Percentiles rank a stretch among this genome's conserved stretches.
Evolutionary conservation across 2,113 vertebrate genomes (phyloP).

Genomic region (Amphiprion ocellaris): DNA sequence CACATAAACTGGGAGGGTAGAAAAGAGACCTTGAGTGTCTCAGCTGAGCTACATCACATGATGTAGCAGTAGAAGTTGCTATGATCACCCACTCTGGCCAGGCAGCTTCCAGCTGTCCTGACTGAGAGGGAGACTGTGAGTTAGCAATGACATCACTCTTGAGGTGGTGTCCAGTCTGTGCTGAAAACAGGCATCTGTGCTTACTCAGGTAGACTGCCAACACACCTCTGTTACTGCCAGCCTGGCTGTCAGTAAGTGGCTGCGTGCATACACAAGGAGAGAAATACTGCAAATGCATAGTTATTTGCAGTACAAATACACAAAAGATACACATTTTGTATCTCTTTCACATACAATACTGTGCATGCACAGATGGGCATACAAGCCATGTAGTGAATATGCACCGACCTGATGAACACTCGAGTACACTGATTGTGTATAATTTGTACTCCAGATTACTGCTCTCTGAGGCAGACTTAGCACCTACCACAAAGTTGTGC

Average conservation of each 20-base stretch:
- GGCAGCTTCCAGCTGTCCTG: slow-evolving; percentile 63
- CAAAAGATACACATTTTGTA: neutral
- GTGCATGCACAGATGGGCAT: slow-evolving; percentile 1
- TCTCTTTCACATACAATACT: neutral
- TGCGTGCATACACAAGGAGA: slow-evolving; percentile 36
- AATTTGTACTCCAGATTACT: slow-evolving; percentile 27
- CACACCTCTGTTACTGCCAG: slow-evolving; percentile 57
- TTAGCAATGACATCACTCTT: slow-evolving; percentile 77
- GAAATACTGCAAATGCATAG: slow-evolving; percentile 41
- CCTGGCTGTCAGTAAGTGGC: slow-evolving; percentile 43
- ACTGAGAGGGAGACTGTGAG: slow-evolving; percentile 64
- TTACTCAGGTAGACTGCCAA: slow-evolving; percentile 76
- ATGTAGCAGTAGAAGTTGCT: slow-evolving; percentile 59
- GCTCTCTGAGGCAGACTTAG: slow-evolving; percentile 4
- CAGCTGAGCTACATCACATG: slow-evolving; percentile 59
- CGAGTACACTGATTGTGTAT: slow-evolving; percentile 9
- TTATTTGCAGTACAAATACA: slow-evolving; percentile 28
- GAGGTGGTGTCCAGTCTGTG: slow-evolving; percentile 66
- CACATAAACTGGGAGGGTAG: slow-evolving; percentile 51
- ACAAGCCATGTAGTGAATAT: slow-evolving; percentile 2
- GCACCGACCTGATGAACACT: neutral
- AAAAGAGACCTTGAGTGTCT: slow-evolving; percentile 35
- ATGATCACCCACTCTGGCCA: slow-evolving; percentile 59
- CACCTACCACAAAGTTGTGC: slow-evolving; percentile 30
- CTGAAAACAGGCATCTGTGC: slow-evolving; percentile 72